phyloP scores from a whole-genome alignment of 2,888 invertebrate species.

The Villa cingulata region DNA sequence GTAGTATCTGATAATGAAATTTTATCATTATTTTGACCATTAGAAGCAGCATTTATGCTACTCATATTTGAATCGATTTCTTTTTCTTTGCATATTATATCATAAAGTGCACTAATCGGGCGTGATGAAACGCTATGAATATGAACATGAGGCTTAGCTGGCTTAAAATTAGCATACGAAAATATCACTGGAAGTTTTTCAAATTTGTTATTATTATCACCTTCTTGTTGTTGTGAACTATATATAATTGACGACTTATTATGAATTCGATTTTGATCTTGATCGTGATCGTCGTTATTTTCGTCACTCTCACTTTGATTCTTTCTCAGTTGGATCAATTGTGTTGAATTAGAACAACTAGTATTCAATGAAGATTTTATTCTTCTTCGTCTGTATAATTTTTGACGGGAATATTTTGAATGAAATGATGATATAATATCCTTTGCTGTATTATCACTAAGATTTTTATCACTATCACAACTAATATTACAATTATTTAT shows the following conservation, averaged over 20 bases:
- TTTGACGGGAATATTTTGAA: not conserved
- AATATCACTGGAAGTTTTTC: slow-evolving; percentile 13
- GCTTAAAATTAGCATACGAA: slow-evolving; percentile 13
- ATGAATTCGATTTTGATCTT: too few species aligned
- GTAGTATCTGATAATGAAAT: not conserved
- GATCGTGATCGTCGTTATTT: too few species aligned
- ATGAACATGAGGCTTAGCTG: slow-evolving; percentile 26
- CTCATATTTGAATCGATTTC: slow-evolving; percentile 19
- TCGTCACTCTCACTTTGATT: too few species aligned
- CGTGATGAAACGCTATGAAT: slow-evolving; percentile 33
- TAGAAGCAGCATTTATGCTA: slow-evolving; percentile 15
- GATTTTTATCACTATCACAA: not conserved
- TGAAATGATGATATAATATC: too few species aligned
- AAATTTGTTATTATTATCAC: not conserved
- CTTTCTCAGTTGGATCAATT: too few species aligned
- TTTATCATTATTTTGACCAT: slow-evolving; percentile 4
- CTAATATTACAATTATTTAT: not conserved
- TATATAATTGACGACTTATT: too few species aligned
- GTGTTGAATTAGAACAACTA: not conserved
- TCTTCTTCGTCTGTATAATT: not conserved
- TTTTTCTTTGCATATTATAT: slow-evolving; percentile 38
- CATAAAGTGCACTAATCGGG: slow-evolving; percentile 34
- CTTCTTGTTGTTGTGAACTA: not conserved
- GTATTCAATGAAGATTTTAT: not conserved
- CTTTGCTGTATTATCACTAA: not conserved